These are phyloP conservation scores for Sebastes trivittatus DNA, from an alignment of 2,797 vertebrate genomes.

Conservation along the genomic window DNA sequence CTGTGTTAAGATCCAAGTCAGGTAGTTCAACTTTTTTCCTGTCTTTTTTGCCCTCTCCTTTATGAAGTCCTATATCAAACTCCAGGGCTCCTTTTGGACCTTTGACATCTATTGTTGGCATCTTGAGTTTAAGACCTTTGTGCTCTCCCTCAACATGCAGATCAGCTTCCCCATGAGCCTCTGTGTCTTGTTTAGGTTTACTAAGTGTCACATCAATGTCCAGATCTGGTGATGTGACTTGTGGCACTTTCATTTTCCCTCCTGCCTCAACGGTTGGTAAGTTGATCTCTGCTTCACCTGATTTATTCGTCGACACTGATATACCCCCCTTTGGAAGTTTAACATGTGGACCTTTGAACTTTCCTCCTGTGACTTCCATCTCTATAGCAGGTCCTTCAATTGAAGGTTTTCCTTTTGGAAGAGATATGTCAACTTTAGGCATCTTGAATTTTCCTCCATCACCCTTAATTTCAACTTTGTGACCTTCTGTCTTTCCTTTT, in stretches of 20 bases:
- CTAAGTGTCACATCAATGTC: conserved; percentile 61
- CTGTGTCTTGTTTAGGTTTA: conserved; percentile 35
- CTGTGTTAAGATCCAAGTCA: conserved; percentile 56
- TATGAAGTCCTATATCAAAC: conserved; percentile 68
- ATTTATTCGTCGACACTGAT: conserved; percentile 44
- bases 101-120: conserved; percentile 67
- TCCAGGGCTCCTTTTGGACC: conserved; percentile 68
- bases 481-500: conserved; percentile 36
- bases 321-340: conserved; percentile 66
- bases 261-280: conserved; percentile 26
- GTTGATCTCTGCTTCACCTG: conserved; percentile 17
- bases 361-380: conserved; percentile 35
- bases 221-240: conserved; percentile 58
- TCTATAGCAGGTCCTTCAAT: conserved; percentile 37
- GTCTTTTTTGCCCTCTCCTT: conserved; percentile 56
- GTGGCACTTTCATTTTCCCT: conserved; percentile 37
- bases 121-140: conserved; percentile 63
- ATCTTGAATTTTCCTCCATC: conserved; percentile 53
- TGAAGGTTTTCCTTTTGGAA: conserved; percentile 64
- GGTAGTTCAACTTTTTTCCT: conserved; percentile 71
- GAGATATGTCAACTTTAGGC: conserved; percentile 65
- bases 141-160: conserved; percentile 50
- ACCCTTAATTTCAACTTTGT: conserved; percentile 24
- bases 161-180: conserved; percentile 7
- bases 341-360: conserved; percentile 66